Base-by-base conservation (phyloP, 2,797 vertebrate species). In the Melanogrammus aeglefinus region DNA sequence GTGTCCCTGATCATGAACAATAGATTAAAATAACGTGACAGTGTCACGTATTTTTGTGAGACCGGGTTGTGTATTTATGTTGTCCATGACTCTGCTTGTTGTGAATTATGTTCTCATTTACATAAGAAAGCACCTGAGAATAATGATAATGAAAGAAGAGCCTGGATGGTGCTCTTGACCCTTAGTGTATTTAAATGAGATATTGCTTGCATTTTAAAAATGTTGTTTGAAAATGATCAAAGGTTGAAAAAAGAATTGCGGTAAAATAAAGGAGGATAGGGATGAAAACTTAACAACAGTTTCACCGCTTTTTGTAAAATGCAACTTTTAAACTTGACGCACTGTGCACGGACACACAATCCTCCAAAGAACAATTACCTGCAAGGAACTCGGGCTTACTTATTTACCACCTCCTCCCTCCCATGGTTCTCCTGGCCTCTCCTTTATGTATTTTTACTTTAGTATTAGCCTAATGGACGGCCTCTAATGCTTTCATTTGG, bases 381-480 rank as follows among this genome's bases (percentile, higher is more conserved):
- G 18, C 18, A 57, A 57, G 51, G n/a, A 57, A 3, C 51, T 1
- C 21, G 47, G 47, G 18, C 44, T 47, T 47, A 16, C 16, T 18
- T n/a, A 57, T 7, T 7, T 21, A 57, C 51, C 51, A 6, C 51
- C n/a, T 57, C 0, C 7, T 57, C 9, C 24, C 9, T 16, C 9
- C 24, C 24, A 27, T 69, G 63, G 13, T 69, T 2, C 2, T 69
- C 27, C 63, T 29, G 63, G 63, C 63, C 10, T 27, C 77, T 79
- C 77, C 75, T 77, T 77, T 29, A 38, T 16, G 39, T 6, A 3
- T 4, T 31, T 78, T 80, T 69, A 18, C 21, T 78, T 71, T 38
- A 6, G n/a, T 29, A 69, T 13, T 33, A 51, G 51, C 41, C 38
- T 51, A 21, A n/a, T 73, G 41, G 78, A 36, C 38, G 63, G 31